Conservation (phyloP, 2,888 invertebrate genomes). For the Elegia similella region DNA sequence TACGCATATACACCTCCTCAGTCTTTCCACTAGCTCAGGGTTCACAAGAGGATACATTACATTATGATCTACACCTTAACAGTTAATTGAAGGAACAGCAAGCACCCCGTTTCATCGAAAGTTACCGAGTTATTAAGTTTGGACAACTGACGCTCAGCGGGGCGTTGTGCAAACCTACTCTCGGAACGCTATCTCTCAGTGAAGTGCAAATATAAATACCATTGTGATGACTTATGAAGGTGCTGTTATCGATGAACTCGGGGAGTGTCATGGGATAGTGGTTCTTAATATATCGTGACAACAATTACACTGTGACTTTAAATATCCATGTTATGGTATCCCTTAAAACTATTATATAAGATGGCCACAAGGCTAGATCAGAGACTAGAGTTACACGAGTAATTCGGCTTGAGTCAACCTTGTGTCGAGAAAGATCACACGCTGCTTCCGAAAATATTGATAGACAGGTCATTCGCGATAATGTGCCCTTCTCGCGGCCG, state of each 20-base stretch:
- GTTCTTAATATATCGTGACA: constrained; percentile 36
- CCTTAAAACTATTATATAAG: constrained; percentile 44
- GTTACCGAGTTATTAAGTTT: constrained; percentile 8
- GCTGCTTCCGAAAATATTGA: constrained; percentile 50
- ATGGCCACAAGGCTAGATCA: constrained; percentile 43
- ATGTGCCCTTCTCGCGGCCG: constrained; percentile 39
- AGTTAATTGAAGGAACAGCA: constrained; percentile 43
- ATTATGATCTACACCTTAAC: constrained; percentile 36
- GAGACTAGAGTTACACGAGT: constrained; percentile 47
- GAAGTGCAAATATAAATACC: constrained; percentile 15
- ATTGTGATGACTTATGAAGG: constrained; percentile 7
- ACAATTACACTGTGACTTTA: constrained; percentile 44
- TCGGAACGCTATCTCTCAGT: background rate
- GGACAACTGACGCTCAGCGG: background rate
- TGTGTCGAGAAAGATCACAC: constrained; percentile 41
- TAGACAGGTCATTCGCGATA: constrained; percentile 26
- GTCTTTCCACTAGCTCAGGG: constrained; percentile 43
- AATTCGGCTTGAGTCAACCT: constrained; percentile 59
- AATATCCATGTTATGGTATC: constrained; percentile 45
- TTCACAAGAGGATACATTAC: constrained; percentile 37
- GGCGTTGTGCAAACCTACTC: background rate
- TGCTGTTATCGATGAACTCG: constrained; percentile 28
- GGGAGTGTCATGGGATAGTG: constrained; percentile 29
- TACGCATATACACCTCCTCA: constrained; percentile 34
- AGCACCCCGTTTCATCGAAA: constrained; percentile 46